Evolutionary conservation across 2,797 vertebrate genomes (phyloP).

Genomic region (Spatula clypeata): DNA sequence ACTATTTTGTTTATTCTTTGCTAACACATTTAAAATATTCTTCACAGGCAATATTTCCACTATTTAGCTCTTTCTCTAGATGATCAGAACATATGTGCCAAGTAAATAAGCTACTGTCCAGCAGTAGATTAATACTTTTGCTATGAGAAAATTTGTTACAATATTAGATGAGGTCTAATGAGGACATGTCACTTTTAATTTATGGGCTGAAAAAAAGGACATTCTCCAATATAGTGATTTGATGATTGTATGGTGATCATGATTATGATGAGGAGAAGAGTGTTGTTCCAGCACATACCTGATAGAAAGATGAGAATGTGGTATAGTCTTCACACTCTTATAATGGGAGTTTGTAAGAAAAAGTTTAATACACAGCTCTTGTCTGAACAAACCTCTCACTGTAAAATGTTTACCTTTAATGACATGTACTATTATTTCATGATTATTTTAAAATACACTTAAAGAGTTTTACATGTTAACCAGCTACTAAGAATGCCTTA

Average conservation of each 20-base stretch:
- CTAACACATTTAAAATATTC: background rate
- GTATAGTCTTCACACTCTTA: slow-evolving; percentile 38
- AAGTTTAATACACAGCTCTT: slow-evolving; percentile 81
- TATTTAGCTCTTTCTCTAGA: background rate
- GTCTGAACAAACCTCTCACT: slow-evolving; percentile 82
- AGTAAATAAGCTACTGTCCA: slow-evolving; percentile 28
- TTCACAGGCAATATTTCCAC: background rate
- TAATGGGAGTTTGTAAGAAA: slow-evolving; percentile 79
- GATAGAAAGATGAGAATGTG: background rate
- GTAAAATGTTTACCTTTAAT: slow-evolving; percentile 89
- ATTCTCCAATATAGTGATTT: background rate
- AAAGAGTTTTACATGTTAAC: slow-evolving; percentile 89
- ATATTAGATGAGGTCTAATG: background rate
- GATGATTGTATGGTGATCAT: background rate
- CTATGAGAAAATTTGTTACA: background rate
- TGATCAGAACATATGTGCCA: background rate
- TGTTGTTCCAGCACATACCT: background rate
- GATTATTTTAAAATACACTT: slow-evolving; percentile 90
- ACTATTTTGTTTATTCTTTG: background rate
- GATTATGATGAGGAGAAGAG: background rate
- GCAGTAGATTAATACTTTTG: background rate
- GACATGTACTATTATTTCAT: slow-evolving; percentile 88
- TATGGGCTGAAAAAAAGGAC: background rate
- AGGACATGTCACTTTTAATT: slow-evolving; percentile 12
- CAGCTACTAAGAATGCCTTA: slow-evolving; percentile 88